A percentile compares a stretch with the other conserved stretches of the same genome.
Evolutionary conservation across 2,113 vertebrate species (phyloP).

Genomic region (Ailuropoda melanoleuca): DNA sequence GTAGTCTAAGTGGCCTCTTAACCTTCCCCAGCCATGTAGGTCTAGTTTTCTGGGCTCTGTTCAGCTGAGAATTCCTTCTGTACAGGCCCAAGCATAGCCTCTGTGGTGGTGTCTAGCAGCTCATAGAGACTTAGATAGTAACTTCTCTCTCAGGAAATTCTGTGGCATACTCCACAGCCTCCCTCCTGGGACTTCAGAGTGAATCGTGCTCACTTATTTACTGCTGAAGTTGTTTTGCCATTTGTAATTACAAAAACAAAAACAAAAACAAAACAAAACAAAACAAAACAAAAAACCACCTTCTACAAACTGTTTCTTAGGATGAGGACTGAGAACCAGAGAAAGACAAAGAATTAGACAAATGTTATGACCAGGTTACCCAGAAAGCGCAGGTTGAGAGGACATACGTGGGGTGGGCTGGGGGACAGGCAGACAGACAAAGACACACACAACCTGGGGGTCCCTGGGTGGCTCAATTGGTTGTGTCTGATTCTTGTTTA

Average conservation of each 20-base stretch:
- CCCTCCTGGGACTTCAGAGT: neutral
- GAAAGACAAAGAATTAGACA: neutral
- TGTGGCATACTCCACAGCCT: neutral
- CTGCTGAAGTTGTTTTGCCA: neutral
- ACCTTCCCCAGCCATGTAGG: neutral
- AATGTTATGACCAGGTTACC: neutral
- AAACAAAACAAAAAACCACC: too few relatives aligned
- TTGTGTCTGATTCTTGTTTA: too few relatives aligned
- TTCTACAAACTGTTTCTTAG: neutral
- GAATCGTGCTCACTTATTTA: neutral
- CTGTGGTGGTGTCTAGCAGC: neutral
- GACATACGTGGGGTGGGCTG: neutral
- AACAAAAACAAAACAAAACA: neutral
- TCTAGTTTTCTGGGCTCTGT: neutral
- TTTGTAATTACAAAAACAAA: neutral
- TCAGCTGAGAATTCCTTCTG: neutral
- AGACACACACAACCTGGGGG: neutral
- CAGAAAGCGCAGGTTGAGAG: neutral
- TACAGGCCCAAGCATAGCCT: neutral
- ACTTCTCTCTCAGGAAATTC: neutral
- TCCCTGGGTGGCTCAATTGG: too few relatives aligned
- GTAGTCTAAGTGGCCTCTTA: neutral
- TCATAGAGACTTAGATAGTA: neutral
- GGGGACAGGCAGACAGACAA: neutral
- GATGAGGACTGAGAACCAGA: neutral